phyloP scores from a whole-genome alignment of 2,797 vertebrate genomes.

The Anas georgica region DNA sequence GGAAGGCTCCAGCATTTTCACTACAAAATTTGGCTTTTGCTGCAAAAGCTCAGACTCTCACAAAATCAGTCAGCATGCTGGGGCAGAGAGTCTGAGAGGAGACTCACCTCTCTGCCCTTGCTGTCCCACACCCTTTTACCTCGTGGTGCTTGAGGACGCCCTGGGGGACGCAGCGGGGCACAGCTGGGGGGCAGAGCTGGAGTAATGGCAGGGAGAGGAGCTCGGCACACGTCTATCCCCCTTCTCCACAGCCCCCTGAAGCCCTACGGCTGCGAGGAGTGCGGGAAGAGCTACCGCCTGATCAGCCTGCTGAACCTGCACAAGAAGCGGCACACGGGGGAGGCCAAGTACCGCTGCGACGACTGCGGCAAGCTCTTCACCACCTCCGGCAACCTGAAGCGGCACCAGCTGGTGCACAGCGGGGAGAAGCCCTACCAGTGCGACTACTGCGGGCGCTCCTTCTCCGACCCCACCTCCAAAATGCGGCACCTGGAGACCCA shows the following conservation, averaged over 20 bases:
- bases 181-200: background rate
- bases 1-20: fast-evolving
- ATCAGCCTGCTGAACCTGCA: slow-evolving; percentile 97
- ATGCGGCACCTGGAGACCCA: slow-evolving; percentile 98
- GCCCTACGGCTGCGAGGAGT: slow-evolving; percentile 93
- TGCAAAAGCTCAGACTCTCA: background rate
- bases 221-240: fast-evolving
- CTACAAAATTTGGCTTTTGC: fast-evolving
- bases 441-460: slow-evolving; percentile 92
- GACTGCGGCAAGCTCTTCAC: slow-evolving; percentile 96
- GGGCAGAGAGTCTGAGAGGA: fast-evolving
- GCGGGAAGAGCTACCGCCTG: slow-evolving; percentile 97
- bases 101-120: background rate
- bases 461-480: slow-evolving; percentile 97
- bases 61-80: fast-evolving
- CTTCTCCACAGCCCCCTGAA: slow-evolving; percentile 85
- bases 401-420: slow-evolving; percentile 97
- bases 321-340: slow-evolving; percentile 94
- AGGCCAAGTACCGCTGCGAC: slow-evolving; percentile 92
- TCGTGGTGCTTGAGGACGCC: background rate
- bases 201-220: too few species aligned
- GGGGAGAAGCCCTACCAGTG: slow-evolving; percentile 97
- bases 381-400: slow-evolving; percentile 96
- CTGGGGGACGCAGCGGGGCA: background rate
- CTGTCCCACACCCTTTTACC: fast-evolving